These are phyloP conservation scores for Melikaiella ostensackeni DNA, from an alignment of 2,888 invertebrate genomes.

Conservation along the genomic window DNA sequence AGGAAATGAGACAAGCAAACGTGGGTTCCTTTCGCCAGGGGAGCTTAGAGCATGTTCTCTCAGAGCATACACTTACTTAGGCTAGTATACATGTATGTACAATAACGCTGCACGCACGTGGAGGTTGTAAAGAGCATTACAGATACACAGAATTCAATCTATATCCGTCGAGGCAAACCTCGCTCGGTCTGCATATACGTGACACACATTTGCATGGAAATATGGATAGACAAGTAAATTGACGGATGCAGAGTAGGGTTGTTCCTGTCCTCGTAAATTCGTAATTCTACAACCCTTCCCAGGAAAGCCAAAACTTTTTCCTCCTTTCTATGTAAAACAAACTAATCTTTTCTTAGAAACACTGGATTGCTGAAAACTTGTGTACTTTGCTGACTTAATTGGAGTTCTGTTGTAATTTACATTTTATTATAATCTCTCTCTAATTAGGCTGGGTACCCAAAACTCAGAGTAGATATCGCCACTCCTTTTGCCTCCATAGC, in stretches of 20 bases:
- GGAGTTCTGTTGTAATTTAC: too few relatives aligned
- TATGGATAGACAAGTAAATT: slow-evolving; percentile 34
- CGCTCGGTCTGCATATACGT: slow-evolving; percentile 45
- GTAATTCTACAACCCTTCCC: not conserved
- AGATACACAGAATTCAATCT: slow-evolving; percentile 58
- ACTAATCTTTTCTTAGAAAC: not conserved
- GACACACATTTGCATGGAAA: slow-evolving; percentile 42
- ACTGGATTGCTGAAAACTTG: not conserved
- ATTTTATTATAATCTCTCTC: too few relatives aligned
- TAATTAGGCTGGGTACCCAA: too few relatives aligned
- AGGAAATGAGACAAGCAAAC: slow-evolving; percentile 61
- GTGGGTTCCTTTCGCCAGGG: slow-evolving; percentile 47
- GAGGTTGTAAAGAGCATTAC: slow-evolving; percentile 60
- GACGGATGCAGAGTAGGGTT: slow-evolving; percentile 35
- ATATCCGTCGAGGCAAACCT: slow-evolving; percentile 61
- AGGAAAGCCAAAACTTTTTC: not conserved
- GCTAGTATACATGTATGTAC: slow-evolving; percentile 56
- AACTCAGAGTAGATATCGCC: too few relatives aligned
- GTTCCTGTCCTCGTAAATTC: slow-evolving; percentile 7
- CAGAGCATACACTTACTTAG: slow-evolving; percentile 54
- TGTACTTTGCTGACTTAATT: not conserved
- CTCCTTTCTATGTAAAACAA: not conserved
- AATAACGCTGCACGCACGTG: slow-evolving; percentile 55
- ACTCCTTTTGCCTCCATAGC: too few relatives aligned
- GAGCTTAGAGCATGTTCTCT: slow-evolving; percentile 47